Conservation (phyloP, 2,888 invertebrate species). For the Ormia ochracea region DNA sequence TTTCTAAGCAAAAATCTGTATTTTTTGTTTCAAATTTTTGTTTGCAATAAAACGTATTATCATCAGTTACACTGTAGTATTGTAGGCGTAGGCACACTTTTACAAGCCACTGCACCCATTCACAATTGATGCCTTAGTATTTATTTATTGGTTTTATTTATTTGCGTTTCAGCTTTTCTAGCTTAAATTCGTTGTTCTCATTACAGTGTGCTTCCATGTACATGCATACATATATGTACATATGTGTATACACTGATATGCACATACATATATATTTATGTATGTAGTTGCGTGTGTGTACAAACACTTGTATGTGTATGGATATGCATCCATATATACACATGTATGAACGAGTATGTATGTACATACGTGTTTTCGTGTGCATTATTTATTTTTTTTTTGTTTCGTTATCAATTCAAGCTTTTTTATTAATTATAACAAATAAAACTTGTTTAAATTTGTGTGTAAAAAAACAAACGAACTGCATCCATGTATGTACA, state of each 20-base stretch:
- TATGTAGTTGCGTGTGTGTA: too few species aligned
- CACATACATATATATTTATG: background rate
- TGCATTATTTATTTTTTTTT: constrained; percentile 39
- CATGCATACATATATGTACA: background rate
- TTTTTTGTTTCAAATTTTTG: background rate
- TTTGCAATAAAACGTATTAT: too few species aligned
- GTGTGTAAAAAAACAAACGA: background rate
- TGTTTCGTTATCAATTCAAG: constrained; percentile 51
- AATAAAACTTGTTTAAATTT: constrained; percentile 41
- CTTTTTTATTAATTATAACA: constrained; percentile 27
- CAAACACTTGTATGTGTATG: background rate
- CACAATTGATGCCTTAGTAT: background rate
- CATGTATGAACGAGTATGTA: background rate
- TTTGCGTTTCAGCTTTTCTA: constrained; percentile 17
- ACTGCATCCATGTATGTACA: background rate
- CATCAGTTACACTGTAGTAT: too few species aligned
- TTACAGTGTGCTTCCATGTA: background rate
- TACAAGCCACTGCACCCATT: background rate
- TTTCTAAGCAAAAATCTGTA: too few species aligned
- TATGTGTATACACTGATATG: background rate
- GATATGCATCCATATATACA: background rate
- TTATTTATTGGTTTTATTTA: constrained; percentile 1
- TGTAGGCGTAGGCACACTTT: background rate
- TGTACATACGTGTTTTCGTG: background rate
- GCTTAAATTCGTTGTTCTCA: constrained; percentile 21